Conservation (phyloP, 2,797 vertebrate genomes). For the Manis crassicaudata region DNA sequence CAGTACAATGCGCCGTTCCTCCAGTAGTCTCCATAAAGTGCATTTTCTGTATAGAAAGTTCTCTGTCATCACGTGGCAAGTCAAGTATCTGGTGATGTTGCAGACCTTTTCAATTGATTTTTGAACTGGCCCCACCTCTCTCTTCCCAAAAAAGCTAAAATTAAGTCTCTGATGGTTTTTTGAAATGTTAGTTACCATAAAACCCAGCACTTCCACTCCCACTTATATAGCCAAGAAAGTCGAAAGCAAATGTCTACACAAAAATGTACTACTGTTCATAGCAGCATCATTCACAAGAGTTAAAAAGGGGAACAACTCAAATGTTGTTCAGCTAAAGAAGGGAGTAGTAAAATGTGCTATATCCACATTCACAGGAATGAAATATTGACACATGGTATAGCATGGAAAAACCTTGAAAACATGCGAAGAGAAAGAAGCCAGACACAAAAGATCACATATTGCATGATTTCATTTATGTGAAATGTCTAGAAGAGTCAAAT, state of each 20-base stretch:
- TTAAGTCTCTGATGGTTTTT: neutral
- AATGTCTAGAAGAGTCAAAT: neutral
- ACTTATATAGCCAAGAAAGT: neutral
- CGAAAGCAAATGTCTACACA: neutral
- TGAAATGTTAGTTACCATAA: neutral
- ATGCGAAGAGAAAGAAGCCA: neutral
- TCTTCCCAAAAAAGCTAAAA: neutral
- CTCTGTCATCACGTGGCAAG: neutral
- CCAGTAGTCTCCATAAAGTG: neutral
- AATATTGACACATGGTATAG: accelerated
- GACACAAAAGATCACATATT: accelerated
- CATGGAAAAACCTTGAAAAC: neutral
- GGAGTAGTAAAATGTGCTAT: neutral
- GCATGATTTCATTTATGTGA: neutral
- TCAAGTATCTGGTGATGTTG: neutral
- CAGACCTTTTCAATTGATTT: neutral
- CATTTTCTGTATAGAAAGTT: neutral
- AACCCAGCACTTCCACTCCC: neutral
- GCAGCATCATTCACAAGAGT: neutral
- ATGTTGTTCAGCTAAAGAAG: neutral
- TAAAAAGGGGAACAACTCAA: neutral
- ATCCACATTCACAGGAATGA: neutral
- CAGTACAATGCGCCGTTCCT: neutral
- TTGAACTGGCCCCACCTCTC: neutral
- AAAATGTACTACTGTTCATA: neutral